Evolutionary conservation across 2,113 vertebrate genomes (phyloP).

Genomic region (Oceanodroma tethys): DNA sequence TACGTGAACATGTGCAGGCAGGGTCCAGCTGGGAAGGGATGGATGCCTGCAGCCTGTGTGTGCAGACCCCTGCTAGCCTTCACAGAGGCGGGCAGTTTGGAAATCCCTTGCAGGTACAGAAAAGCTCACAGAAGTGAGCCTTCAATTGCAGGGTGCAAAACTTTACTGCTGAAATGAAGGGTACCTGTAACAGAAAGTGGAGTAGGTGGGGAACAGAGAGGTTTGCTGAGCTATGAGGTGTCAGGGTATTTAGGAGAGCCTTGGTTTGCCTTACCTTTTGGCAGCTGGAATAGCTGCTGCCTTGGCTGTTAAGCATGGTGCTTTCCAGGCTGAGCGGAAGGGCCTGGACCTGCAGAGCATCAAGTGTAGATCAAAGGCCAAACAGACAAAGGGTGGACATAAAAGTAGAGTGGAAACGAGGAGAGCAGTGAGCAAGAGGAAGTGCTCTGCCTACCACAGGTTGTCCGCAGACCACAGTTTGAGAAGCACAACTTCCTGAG

Average conservation of each 20-base stretch:
- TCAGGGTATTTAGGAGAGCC: not conserved
- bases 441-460: slow-evolving; percentile 36
- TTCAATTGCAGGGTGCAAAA: not conserved
- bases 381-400: not conserved
- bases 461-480: slow-evolving; percentile 11
- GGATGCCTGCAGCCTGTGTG: not conserved
- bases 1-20: not conserved
- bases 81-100: not conserved
- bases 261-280: not conserved
- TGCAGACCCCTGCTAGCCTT: not conserved
- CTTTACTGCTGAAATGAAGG: not conserved
- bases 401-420: not conserved
- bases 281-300: not conserved
- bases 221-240: not conserved
- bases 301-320: not conserved
- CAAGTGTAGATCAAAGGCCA: not conserved
- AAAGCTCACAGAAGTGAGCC: not conserved
- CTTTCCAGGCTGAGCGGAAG: not conserved
- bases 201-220: not conserved
- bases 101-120: not conserved
- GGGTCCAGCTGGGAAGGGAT: not conserved
- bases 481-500: slow-evolving; percentile 34
- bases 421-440: slow-evolving; percentile 34
- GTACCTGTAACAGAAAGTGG: not conserved
- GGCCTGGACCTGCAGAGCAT: not conserved